phyloP scores from a whole-genome alignment of 2,113 vertebrate species.

The Colius striatus region DNA sequence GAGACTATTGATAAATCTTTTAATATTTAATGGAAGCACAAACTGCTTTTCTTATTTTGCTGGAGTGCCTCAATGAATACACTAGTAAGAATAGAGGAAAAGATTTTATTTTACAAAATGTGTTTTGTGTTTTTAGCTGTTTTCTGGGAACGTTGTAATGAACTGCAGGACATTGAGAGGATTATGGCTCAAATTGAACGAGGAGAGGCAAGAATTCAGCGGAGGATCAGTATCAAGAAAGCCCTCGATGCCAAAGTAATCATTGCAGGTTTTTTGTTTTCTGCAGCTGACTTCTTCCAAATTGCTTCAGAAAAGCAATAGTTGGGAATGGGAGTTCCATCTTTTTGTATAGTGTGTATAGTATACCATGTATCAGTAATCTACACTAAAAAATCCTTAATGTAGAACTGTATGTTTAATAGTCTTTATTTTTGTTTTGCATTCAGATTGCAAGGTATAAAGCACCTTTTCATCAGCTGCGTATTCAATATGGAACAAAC shows the following conservation, averaged over 20 bases:
- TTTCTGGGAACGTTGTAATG: conserved; percentile 92
- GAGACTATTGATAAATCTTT: not conserved
- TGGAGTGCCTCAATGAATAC: not conserved
- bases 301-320: not conserved
- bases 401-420: not conserved
- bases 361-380: not conserved
- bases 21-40: not conserved
- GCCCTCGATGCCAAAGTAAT: conserved; percentile 89
- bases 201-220: conserved; percentile 89
- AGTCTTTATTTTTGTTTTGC: not conserved
- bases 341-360: not conserved
- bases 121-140: conserved; percentile 80
- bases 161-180: conserved; percentile 90
- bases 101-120: not conserved
- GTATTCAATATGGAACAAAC: conserved; percentile 90
- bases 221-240: conserved; percentile 92
- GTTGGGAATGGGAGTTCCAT: not conserved
- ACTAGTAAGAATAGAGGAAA: not conserved
- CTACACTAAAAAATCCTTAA: not conserved
- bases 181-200: conserved; percentile 92
- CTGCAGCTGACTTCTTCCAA: not conserved
- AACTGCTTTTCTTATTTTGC: not conserved
- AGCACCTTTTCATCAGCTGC: conserved; percentile 89
- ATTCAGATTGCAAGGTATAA: conserved; percentile 89
- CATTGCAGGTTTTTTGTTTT: not conserved